Conservation (phyloP, 1,140 invertebrate species). For the Ooceraea biroi region DNA sequence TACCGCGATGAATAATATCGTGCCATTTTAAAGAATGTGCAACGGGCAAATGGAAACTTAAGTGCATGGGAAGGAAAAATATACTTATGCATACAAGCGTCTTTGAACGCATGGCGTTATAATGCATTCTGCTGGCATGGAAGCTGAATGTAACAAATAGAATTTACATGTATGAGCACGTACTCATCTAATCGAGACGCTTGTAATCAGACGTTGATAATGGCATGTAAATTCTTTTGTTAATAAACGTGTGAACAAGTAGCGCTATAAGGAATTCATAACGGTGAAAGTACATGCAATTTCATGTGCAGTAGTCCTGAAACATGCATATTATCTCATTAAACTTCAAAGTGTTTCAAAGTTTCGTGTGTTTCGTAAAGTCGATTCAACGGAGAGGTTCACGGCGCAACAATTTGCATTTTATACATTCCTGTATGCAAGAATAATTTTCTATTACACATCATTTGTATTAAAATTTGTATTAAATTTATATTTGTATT, state of each 20-base stretch:
- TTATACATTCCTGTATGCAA: neutral
- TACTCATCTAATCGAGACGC: conserved; percentile 19
- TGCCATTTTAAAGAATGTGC: conserved; percentile 23
- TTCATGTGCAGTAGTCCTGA: neutral
- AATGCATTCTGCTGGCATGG: neutral
- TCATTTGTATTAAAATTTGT: neutral
- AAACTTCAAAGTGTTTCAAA: neutral
- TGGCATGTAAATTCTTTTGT: conserved; percentile 26
- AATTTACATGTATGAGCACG: conserved; percentile 54
- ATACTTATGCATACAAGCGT: neutral
- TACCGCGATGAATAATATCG: neutral
- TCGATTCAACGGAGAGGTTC: neutral
- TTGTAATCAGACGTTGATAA: neutral
- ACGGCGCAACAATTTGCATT: neutral
- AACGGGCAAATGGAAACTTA: neutral
- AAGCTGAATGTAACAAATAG: conserved; percentile 14
- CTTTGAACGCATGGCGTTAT: neutral
- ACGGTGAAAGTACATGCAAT: neutral
- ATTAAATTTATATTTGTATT: conserved; percentile 9
- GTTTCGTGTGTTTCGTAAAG: neutral
- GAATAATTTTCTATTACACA: neutral
- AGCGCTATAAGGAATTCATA: neutral
- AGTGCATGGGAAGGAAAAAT: neutral
- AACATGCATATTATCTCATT: neutral
- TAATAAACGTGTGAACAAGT: neutral